Evolutionary conservation across 1,140 invertebrate species (phyloP).

Genomic region (Drosophila lacertosa): DNA sequence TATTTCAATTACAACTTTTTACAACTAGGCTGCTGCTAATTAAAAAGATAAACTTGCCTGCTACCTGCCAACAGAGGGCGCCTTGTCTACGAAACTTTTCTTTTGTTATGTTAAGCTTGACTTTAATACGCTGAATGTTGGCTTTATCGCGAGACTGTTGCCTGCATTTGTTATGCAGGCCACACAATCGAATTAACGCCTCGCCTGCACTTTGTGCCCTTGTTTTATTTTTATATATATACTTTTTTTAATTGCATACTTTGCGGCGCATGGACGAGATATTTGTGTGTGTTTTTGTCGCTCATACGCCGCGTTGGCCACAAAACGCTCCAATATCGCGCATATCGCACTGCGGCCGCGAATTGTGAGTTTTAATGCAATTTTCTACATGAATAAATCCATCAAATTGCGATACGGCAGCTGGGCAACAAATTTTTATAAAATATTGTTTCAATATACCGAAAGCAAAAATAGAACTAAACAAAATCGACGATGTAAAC

Average conservation of each 20-base stretch:
- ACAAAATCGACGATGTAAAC: constrained; percentile 2
- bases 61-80: constrained; percentile 11
- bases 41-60: constrained; percentile 6
- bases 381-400: constrained; percentile 54
- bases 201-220: constrained; percentile 7
- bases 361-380: constrained; percentile 50
- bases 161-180: neutral
- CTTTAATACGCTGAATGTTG: constrained; percentile 21
- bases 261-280: constrained; percentile 20
- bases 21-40: constrained; percentile 18
- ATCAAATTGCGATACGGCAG: constrained; percentile 45
- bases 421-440: constrained; percentile 35
- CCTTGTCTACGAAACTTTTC: neutral
- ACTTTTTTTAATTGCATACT: constrained; percentile 54
- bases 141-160: constrained; percentile 2
- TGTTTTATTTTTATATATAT: neutral
- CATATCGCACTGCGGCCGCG: constrained; percentile 2
- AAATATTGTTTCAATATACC: constrained; percentile 40
- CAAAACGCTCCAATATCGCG: constrained; percentile 7
- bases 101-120: constrained; percentile 4
- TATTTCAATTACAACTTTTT: constrained; percentile 43
- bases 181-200: constrained; percentile 49
- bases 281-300: neutral
- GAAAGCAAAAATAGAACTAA: constrained; percentile 43
- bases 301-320: constrained; percentile 16